Percentiles rank a stretch among this genome's conserved stretches.
Conservation (phyloP, 2,113 vertebrate genomes). For the Aythya baeri region DNA sequence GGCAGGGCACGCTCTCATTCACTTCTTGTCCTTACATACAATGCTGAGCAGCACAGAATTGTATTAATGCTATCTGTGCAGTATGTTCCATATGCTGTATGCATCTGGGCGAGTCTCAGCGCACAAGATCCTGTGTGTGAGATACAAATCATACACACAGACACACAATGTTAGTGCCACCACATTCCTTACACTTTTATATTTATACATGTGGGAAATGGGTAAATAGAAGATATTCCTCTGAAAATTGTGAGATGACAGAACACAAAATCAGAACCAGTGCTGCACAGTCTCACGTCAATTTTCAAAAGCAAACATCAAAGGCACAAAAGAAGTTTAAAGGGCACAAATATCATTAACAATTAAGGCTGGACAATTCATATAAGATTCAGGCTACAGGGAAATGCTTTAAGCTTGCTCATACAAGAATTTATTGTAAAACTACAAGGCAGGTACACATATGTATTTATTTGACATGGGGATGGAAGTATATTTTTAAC, state of each 20-base stretch:
- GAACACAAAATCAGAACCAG: neutral
- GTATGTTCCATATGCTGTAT: neutral
- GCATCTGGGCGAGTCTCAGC: neutral
- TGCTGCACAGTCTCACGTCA: neutral
- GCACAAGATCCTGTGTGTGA: neutral
- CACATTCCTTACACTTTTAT: neutral
- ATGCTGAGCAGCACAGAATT: neutral
- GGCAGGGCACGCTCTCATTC: neutral
- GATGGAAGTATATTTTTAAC: neutral
- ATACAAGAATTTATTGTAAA: neutral
- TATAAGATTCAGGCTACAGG: neutral
- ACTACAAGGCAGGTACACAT: neutral
- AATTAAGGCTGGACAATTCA: neutral
- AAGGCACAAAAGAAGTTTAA: neutral
- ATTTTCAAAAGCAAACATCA: neutral
- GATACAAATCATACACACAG: neutral
- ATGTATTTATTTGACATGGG: neutral
- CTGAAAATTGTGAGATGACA: neutral
- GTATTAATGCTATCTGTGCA: neutral
- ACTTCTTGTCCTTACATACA: neutral
- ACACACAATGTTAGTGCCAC: neutral
- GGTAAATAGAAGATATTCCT: neutral
- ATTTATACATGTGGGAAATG: rapidly evolving
- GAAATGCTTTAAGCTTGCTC: neutral
- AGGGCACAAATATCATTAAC: neutral